A percentile compares a stretch with the other conserved stretches of the same genome.
phyloP scores from a whole-genome alignment of 2,113 vertebrate genomes.

The Otolemur garnettii region DNA sequence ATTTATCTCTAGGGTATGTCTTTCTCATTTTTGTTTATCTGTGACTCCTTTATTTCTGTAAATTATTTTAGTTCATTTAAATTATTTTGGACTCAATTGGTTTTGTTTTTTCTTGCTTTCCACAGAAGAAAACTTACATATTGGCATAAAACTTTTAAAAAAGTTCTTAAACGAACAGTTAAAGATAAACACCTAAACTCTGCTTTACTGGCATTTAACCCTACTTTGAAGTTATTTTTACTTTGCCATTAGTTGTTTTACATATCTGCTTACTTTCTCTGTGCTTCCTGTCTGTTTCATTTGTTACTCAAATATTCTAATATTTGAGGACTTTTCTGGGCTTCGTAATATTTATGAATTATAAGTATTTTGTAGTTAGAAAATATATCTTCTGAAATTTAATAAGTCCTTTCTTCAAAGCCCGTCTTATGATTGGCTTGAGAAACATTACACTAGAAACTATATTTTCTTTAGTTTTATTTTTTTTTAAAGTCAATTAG shows the following conservation, averaged over 20 bases:
- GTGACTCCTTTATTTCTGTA: not conserved
- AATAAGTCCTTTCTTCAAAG: not conserved
- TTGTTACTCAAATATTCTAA: not conserved
- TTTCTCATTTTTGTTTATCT: not conserved
- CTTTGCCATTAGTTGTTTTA: not conserved
- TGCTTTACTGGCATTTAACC: not conserved
- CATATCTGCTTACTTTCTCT: not conserved
- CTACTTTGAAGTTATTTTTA: constrained; percentile 5
- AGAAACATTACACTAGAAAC: not conserved
- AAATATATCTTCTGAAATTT: not conserved
- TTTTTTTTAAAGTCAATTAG: too few relatives aligned
- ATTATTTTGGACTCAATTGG: not conserved
- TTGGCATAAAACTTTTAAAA: not conserved
- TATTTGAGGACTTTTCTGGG: not conserved
- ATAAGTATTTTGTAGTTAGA: not conserved
- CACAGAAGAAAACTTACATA: not conserved
- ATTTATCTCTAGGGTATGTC: not conserved
- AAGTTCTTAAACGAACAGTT: not conserved
- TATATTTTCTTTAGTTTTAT: not conserved
- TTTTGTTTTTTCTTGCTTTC: not conserved
- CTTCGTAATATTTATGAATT: not conserved
- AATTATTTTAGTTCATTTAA: not conserved
- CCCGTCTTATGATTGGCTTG: not conserved
- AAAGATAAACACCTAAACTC: not conserved
- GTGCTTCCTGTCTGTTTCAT: not conserved